These are phyloP conservation scores for Campoletis sonorensis DNA, from an alignment of 1,140 invertebrate genomes.

Conservation along the genomic window DNA sequence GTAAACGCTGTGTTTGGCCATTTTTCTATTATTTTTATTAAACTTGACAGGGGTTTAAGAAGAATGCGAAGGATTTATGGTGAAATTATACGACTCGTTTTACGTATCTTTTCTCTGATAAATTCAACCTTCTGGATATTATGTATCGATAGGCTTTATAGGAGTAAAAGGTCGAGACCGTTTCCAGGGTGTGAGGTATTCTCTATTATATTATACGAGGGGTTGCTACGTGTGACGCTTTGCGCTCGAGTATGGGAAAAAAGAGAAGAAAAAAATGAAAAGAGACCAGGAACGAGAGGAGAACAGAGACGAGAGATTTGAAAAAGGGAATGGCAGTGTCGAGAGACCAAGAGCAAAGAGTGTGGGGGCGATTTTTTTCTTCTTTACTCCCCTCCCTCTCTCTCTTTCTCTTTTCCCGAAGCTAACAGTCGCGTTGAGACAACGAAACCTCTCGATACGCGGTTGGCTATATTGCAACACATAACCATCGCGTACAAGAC, in stretches of 20 bases:
- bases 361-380: not conserved
- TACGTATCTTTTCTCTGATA: not conserved
- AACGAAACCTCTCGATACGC: constrained; percentile 22
- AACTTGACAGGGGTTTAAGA: too few relatives aligned
- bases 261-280: not conserved
- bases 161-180: constrained; percentile 10
- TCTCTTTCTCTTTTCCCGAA: constrained; percentile 15
- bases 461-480: constrained; percentile 1
- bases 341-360: not conserved
- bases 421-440: constrained; percentile 32
- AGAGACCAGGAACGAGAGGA: not conserved
- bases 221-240: not conserved
- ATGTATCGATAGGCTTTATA: constrained; percentile 8
- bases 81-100: not conserved
- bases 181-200: not conserved
- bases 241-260: not conserved
- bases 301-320: not conserved
- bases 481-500: not conserved
- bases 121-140: constrained; percentile 9
- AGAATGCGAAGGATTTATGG: too few relatives aligned
- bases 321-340: constrained; percentile 7
- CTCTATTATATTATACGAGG: constrained; percentile 11
- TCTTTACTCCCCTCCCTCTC: too few relatives aligned
- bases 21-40: too few relatives aligned
- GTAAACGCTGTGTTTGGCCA: too few relatives aligned